Evolutionary conservation across 1,140 invertebrate species (phyloP), one percentile per base, ranked within the genome.

Genomic region (Lethrus apterus): DNA sequence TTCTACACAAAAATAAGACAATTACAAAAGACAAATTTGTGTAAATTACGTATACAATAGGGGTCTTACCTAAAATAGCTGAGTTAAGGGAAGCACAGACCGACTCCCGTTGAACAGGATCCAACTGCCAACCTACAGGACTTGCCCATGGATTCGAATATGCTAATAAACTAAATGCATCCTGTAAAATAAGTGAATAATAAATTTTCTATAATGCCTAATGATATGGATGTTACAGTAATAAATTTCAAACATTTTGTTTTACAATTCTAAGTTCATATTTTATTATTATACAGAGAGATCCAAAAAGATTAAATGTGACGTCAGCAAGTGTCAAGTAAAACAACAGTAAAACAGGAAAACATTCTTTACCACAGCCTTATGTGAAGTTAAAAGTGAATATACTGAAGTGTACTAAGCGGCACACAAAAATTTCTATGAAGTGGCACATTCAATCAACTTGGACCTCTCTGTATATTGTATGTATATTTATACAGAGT

Each of bases 81-180:
- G 93, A 95, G 74, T 98, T 98, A 52, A 98, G 80, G 59, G 88
- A 84, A 58, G 89, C 86, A 77, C 91, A 96, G 48, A 97, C 89
- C 32, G 85, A 83, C 74, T 98, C 94, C 60, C 94, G 78, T 63
- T 95, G 86, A 50, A 86, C 77, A 8, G 93, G 86, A 68, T 95
- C 85, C 54, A 98, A 73, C 66, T 97, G 92, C 84, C 89, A 93
- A 17, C 93, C 92, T 34, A 98, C 83, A 15, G 93, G 93, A 70
- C 92, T 95, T 59, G 81, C 83, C 91, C 92, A 97, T 5, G 95
- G 95, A 76, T 98, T 95, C 56, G 91, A 88, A 73, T 98, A 98
- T 9, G 95, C 94, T 59, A 98, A 74, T 59, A 98, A 78, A 76
- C 93, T 97, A 75, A 98, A 98, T 58, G 93, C 94, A 73, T 98